Evolutionary conservation across 2,113 vertebrate genomes (phyloP).

Genomic region (Microtus pennsylvanicus): DNA sequence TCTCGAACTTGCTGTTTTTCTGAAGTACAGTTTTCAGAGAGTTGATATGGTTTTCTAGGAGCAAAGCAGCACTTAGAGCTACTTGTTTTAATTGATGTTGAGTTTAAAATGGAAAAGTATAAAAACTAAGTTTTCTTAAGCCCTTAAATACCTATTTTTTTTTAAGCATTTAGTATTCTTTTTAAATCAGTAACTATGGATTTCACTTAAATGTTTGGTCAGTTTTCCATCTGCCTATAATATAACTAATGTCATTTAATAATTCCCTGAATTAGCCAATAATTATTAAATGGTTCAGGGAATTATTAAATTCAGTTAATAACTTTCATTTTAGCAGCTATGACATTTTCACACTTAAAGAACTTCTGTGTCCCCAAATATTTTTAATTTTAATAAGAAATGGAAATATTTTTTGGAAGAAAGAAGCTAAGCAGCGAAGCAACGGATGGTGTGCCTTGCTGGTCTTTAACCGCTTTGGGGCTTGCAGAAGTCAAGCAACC

Average conservation of each 20-base stretch:
- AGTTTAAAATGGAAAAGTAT: neutral
- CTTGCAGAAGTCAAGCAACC: neutral
- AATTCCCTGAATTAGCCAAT: neutral
- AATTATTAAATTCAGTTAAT: neutral
- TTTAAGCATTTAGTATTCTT: neutral
- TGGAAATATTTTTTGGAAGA: neutral
- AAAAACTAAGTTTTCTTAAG: neutral
- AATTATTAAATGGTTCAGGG: neutral
- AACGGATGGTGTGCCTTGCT: neutral
- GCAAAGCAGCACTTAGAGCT: neutral
- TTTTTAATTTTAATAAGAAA: neutral
- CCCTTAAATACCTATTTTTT: neutral
- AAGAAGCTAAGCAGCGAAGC: conserved; percentile 28
- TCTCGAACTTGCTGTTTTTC: neutral
- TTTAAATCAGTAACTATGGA: neutral
- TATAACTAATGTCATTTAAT: neutral
- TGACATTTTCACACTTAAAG: conserved; percentile 4
- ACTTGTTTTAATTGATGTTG: conserved; percentile 34
- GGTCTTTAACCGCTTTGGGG: neutral
- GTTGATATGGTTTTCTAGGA: neutral
- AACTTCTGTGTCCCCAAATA: neutral
- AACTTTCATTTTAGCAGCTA: neutral
- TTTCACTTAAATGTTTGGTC: conserved; percentile 38
- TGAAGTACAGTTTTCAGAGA: neutral
- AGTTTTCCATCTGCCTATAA: conserved; percentile 14